These are phyloP conservation scores for Bothrops jararaca DNA, from an alignment of 2,113 vertebrate genomes.

Conservation along the genomic window DNA sequence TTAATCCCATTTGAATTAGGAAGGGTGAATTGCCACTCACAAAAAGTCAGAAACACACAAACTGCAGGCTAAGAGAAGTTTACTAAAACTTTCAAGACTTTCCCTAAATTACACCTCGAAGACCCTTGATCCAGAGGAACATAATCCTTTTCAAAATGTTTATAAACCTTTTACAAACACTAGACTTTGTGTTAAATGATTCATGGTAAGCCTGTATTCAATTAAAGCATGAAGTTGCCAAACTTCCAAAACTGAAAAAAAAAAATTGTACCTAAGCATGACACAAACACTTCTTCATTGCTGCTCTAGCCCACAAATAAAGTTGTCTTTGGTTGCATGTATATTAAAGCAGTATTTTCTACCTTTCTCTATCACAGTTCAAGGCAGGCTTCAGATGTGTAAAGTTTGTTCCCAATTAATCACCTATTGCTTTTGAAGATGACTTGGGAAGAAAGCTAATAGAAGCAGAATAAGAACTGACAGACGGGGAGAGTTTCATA, in stretches of 20 bases:
- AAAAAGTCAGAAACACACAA: conserved; percentile 76
- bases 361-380: background rate
- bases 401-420: background rate
- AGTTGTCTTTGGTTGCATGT: background rate
- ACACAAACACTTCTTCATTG: background rate
- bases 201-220: conserved; percentile 70
- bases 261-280: background rate
- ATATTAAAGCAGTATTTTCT: background rate
- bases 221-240: conserved; percentile 47
- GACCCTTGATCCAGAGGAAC: conserved; percentile 70
- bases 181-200: conserved; percentile 68
- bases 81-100: conserved; percentile 74
- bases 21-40: conserved; percentile 73
- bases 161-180: conserved; percentile 53
- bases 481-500: background rate
- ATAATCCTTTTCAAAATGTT: conserved; percentile 48
- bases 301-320: background rate
- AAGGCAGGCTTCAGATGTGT: background rate
- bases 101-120: conserved; percentile 69
- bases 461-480: background rate
- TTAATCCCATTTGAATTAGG: conserved; percentile 86
- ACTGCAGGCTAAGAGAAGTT: conserved; percentile 73
- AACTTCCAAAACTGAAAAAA: background rate
- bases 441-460: background rate
- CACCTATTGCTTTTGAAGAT: background rate